These are phyloP conservation scores for Leptopterna dolabrata DNA, from an alignment of 2,888 invertebrate genomes.

Conservation along the genomic window DNA sequence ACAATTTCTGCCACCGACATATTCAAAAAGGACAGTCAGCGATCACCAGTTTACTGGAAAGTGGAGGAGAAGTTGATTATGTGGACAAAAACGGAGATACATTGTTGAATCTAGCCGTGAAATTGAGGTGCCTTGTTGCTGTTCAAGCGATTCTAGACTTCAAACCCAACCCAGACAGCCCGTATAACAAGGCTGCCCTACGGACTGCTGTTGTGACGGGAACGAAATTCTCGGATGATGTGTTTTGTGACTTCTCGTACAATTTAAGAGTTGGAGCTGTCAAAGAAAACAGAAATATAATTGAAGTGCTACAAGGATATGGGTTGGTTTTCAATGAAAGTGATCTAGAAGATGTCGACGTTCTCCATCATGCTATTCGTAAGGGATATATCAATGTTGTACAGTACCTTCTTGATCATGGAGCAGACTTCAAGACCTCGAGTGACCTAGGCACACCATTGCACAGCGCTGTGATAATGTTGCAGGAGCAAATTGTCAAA, in stretches of 20 bases:
- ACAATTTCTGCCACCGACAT: background rate
- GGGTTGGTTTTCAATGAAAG: constrained; percentile 10
- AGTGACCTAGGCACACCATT: constrained; percentile 6
- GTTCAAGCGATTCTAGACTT: background rate
- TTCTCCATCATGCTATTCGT: constrained; percentile 12
- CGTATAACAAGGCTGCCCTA: background rate
- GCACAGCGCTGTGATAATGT: constrained; percentile 21
- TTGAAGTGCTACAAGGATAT: constrained; percentile 13
- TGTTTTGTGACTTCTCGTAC: background rate
- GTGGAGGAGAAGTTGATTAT: background rate
- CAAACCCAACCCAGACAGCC: background rate
- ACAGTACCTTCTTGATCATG: background rate
- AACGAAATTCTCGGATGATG: constrained; percentile 16
- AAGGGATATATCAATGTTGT: constrained; percentile 10
- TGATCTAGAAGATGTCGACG: background rate
- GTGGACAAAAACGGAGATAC: constrained; percentile 7
- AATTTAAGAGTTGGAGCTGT: background rate
- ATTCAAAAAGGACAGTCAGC: background rate
- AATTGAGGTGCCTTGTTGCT: background rate
- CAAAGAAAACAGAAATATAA: background rate
- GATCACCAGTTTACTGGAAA: background rate
- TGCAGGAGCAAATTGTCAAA: constrained; percentile 21
- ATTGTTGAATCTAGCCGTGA: constrained; percentile 9
- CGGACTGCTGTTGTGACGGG: background rate
- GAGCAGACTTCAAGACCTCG: constrained; percentile 5